Percentiles rank a stretch among this genome's conserved stretches.
Conservation (phyloP, 2,888 invertebrate genomes). For the Malthinus seriepunctatus region DNA sequence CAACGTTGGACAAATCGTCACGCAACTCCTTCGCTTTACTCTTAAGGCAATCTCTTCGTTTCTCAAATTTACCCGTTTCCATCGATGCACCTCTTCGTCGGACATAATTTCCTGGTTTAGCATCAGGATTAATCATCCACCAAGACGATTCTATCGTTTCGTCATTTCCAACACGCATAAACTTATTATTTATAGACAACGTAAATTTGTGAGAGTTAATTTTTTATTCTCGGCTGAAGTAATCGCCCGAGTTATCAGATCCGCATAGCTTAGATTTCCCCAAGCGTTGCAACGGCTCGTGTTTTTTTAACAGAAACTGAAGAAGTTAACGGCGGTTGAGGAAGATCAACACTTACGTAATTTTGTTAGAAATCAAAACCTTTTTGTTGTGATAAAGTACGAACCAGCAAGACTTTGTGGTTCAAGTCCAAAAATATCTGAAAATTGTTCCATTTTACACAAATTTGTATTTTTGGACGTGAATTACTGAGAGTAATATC, state of each 20-base stretch:
- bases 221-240: conserved; percentile 90
- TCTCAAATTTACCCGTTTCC: conserved; percentile 95
- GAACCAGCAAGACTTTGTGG: conserved; percentile 91
- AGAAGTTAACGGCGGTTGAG: conserved; percentile 47
- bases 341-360: conserved; percentile 65
- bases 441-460: conserved; percentile 64
- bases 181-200: conserved; percentile 97
- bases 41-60: conserved; percentile 89
- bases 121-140: conserved; percentile 99
- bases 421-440: conserved; percentile 85
- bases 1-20: conserved; percentile 72
- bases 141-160: conserved; percentile 97
- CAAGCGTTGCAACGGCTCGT: conserved; percentile 94
- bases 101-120: conserved; percentile 98
- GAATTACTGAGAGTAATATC: too few species aligned
- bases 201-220: conserved; percentile 98
- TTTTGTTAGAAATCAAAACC: conserved; percentile 77
- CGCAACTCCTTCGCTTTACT: conserved; percentile 81
- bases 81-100: conserved; percentile 94
- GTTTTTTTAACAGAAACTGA: conserved; percentile 76
- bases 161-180: conserved; percentile 95
- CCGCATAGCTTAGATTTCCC: conserved; percentile 98
- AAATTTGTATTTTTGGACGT: conserved; percentile 47
- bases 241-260: conserved; percentile 97
- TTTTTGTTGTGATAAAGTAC: conserved; percentile 89